These are phyloP conservation scores for Cinclus cinclus DNA, from an alignment of 2,113 vertebrate genomes.

Conservation along the genomic window DNA sequence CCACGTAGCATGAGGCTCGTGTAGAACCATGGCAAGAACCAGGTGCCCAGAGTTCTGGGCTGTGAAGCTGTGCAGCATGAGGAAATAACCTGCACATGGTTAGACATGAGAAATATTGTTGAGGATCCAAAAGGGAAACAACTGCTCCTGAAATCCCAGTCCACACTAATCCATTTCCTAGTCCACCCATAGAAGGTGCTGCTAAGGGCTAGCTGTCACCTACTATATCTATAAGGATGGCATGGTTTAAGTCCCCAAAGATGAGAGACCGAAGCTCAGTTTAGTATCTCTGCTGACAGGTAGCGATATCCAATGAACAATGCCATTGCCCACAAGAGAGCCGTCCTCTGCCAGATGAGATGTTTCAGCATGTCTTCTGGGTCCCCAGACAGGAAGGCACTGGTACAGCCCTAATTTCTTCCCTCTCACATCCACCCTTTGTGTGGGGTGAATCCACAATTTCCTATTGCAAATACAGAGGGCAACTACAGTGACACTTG, in stretches of 20 bases:
- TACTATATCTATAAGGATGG: neutral
- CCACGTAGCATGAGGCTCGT: rapidly evolving
- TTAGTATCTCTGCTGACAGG: neutral
- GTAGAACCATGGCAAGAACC: neutral
- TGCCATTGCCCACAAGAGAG: neutral
- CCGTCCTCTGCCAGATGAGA: neutral
- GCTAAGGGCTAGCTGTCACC: neutral
- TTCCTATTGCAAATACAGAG: neutral
- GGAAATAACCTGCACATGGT: neutral
- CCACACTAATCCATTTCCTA: neutral
- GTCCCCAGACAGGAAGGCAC: neutral
- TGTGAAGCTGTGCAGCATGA: neutral
- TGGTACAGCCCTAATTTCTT: neutral
- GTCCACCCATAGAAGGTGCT: neutral
- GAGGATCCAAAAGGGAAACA: neutral
- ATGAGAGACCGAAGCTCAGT: neutral
- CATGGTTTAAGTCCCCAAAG: neutral
- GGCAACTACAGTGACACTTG: neutral
- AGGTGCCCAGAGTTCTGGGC: neutral
- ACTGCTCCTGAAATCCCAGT: neutral
- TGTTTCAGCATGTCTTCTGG: neutral
- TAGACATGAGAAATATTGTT: neutral
- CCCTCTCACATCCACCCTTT: neutral
- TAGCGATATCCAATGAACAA: neutral
- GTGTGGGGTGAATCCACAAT: neutral